phyloP scores from a whole-genome alignment of 92 coral and sea anemone species.

The Pocillopora meandrina region DNA sequence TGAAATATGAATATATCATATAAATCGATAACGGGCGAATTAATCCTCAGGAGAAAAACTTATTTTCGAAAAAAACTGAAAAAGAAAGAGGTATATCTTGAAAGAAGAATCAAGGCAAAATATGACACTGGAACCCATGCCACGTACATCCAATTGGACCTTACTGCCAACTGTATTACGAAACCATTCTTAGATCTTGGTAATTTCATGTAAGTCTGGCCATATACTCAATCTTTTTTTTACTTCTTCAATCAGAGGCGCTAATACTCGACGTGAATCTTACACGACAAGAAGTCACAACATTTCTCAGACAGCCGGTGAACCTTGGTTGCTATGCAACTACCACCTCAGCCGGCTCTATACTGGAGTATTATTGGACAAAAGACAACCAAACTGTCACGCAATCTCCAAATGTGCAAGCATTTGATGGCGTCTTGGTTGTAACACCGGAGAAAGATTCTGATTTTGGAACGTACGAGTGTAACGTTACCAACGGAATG shows the following conservation, averaged over 20 bases:
- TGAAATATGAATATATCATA: too few species aligned
- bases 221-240: neutral
- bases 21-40: too few species aligned
- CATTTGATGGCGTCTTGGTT: slow-evolving; percentile 12
- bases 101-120: too few species aligned
- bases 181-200: too few species aligned
- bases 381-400: slow-evolving; percentile 28
- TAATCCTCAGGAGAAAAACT: too few species aligned
- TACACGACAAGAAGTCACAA: slow-evolving; percentile 24
- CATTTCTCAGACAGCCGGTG: slow-evolving; percentile 28
- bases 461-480: slow-evolving; percentile 33
- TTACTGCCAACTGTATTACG: too few species aligned
- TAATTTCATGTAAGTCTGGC: neutral
- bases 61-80: too few species aligned
- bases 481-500: slow-evolving; percentile 29
- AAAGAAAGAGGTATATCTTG: too few species aligned
- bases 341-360: neutral
- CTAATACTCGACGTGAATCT: slow-evolving; percentile 17
- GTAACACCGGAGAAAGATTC: slow-evolving; percentile 16
- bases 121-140: too few species aligned
- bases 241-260: slow-evolving; percentile 10
- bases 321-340: slow-evolving; percentile 36
- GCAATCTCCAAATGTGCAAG: slow-evolving; percentile 3
- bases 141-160: too few species aligned
- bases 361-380: slow-evolving; percentile 20